Percentiles rank a stretch among this genome's conserved stretches.
These are phyloP conservation scores for Leucoraja ocellata DNA, from an alignment of 2,797 vertebrate species.

Conservation along the genomic window DNA sequence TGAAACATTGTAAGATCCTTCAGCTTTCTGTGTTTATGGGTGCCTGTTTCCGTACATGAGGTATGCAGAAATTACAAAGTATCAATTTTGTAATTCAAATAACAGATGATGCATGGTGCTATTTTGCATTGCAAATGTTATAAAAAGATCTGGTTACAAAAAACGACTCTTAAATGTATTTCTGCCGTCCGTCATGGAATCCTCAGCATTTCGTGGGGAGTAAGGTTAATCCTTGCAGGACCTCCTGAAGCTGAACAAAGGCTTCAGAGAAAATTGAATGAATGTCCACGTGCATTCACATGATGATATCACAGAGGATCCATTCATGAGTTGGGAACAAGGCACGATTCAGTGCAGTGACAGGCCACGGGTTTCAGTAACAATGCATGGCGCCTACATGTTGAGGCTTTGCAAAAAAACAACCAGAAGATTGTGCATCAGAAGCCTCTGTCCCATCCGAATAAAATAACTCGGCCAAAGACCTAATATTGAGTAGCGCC, in stretches of 20 bases:
- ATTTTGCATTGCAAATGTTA: not conserved
- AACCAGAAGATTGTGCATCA: not conserved
- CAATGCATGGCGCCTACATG: not conserved
- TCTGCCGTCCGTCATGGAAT: not conserved
- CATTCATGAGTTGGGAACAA: conserved; percentile 30
- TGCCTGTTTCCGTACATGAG: not conserved
- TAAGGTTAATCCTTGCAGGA: not conserved
- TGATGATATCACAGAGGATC: conserved; percentile 16
- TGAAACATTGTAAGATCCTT: not conserved
- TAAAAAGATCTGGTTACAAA: not conserved
- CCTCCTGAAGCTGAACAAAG: not conserved
- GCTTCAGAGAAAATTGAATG: not conserved
- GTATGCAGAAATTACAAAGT: not conserved
- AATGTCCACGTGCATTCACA: not conserved
- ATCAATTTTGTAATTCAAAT: not conserved
- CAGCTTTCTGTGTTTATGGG: too few species aligned
- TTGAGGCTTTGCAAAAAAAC: not conserved
- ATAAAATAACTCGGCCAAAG: not conserved
- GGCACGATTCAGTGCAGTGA: conserved; percentile 13
- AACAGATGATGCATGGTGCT: not conserved
- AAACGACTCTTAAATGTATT: not conserved
- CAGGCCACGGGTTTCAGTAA: not conserved
- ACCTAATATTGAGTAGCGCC: not conserved
- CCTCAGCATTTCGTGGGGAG: not conserved
- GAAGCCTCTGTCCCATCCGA: not conserved